Conservation (phyloP, 2,888 invertebrate genomes). For the Sarcophaga subvicina region DNA sequence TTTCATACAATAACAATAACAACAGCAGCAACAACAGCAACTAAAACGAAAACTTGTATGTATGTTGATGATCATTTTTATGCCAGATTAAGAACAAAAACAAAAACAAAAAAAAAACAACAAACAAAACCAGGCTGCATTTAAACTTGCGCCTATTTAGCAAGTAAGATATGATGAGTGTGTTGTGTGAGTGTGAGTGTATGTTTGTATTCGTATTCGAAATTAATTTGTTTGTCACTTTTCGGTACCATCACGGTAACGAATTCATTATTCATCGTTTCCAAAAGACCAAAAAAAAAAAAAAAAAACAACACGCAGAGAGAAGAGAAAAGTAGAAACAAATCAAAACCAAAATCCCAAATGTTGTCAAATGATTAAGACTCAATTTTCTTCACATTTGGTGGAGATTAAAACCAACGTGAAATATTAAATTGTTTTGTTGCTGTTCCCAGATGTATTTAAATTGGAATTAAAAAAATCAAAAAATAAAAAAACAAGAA, state of each 20-base stretch:
- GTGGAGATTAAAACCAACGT: slow-evolving; percentile 60
- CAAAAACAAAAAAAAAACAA: not conserved
- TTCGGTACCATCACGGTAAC: slow-evolving; percentile 42
- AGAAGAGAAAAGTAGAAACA: not conserved
- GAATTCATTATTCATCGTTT: slow-evolving; percentile 58
- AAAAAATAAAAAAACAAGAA: too few species aligned
- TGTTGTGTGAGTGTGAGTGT: not conserved
- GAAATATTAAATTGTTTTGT: slow-evolving; percentile 36
- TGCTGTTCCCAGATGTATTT: slow-evolving; percentile 46
- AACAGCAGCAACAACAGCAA: slow-evolving; percentile 36
- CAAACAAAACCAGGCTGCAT: not conserved
- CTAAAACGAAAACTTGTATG: not conserved
- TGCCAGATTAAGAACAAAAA: not conserved
- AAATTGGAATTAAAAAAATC: slow-evolving; percentile 32
- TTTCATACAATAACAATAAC: not conserved
- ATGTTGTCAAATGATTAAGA: slow-evolving; percentile 68
- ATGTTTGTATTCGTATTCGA: not conserved
- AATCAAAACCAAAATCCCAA: slow-evolving; percentile 46
- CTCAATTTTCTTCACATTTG: slow-evolving; percentile 66
- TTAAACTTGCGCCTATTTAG: not conserved
- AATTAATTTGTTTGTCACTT: slow-evolving; percentile 70
- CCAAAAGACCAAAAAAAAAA: slow-evolving; percentile 19
- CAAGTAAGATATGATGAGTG: not conserved
- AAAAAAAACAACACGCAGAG: not conserved
- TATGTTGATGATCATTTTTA: slow-evolving; percentile 13